phyloP scores from a whole-genome alignment of 2,888 invertebrate genomes.

The Agrotis puta region DNA sequence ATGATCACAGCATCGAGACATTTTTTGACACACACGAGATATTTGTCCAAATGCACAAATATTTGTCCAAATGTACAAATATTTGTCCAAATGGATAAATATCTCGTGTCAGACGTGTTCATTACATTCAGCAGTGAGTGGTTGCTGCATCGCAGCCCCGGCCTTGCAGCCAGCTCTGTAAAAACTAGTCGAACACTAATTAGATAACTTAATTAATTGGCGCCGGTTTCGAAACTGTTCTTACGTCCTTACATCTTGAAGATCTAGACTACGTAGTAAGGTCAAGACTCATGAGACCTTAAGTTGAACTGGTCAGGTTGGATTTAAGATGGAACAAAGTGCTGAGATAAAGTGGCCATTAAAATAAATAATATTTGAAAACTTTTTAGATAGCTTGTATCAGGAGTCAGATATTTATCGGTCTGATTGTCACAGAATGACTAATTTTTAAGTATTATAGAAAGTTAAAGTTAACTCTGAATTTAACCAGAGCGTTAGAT shows the following conservation, averaged over 20 bases:
- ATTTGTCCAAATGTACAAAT: no score
- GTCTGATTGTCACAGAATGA: neutral
- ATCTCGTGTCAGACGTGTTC: conserved; percentile 1
- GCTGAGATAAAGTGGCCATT: neutral
- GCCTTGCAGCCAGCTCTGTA: conserved; percentile 42
- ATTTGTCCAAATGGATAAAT: neutral
- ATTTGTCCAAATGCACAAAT: no score
- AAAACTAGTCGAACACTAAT: conserved; percentile 51
- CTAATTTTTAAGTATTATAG: neutral
- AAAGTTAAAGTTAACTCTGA: neutral
- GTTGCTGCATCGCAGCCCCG: conserved; percentile 23
- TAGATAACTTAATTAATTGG: conserved; percentile 56
- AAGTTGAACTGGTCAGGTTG: neutral
- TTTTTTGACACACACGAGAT: no score
- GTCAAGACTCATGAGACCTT: conserved; percentile 43
- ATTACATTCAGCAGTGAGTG: neutral
- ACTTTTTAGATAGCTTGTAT: no score
- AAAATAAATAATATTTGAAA: neutral
- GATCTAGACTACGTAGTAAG: conserved; percentile 54
- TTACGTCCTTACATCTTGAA: conserved; percentile 39
- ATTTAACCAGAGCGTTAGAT: neutral
- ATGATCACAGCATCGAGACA: no score
- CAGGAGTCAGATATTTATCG: neutral
- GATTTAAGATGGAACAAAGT: neutral
- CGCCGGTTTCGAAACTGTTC: conserved; percentile 50